Evolutionary conservation across 1,140 invertebrate genomes (phyloP).

Genomic region (Spodoptera frugiperda): DNA sequence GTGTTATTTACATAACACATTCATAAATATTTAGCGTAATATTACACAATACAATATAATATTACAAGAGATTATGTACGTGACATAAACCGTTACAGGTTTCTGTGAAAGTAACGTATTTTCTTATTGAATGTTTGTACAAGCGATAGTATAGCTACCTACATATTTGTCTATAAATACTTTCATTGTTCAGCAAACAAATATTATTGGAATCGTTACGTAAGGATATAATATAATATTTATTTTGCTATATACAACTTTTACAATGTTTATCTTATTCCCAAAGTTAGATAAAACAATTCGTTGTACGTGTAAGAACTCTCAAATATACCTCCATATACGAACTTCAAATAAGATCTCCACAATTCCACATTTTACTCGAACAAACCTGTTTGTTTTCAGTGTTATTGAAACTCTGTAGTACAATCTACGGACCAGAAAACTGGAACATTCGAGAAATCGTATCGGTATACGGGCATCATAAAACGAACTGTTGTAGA

Average conservation of each 20-base stretch:
- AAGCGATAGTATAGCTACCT: not conserved
- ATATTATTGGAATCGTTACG: not conserved
- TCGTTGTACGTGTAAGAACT: not conserved
- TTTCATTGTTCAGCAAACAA: not conserved
- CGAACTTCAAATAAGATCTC: not conserved
- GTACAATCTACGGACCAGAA: constrained; percentile 6
- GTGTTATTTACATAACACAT: too few relatives aligned
- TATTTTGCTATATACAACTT: not conserved
- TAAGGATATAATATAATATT: not conserved
- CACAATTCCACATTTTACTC: not conserved
- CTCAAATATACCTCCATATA: not conserved
- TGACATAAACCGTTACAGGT: not conserved
- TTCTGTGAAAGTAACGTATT: not conserved
- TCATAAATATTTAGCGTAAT: too few relatives aligned
- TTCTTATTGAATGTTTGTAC: constrained; percentile 6
- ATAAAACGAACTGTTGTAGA: not conserved
- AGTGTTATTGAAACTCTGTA: constrained; percentile 26
- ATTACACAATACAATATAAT: too few relatives aligned
- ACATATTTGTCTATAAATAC: constrained; percentile 10
- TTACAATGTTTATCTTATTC: not conserved
- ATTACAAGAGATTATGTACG: too few relatives aligned
- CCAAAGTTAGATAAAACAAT: not conserved
- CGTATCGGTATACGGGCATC: constrained; percentile 8
- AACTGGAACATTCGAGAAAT: constrained; percentile 16
- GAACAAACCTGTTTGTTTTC: constrained; percentile 27